A percentile compares a stretch with the other conserved stretches of the same genome.
These are phyloP conservation scores for Petrolisthes cinctipes DNA, from an alignment of 2,888 invertebrate genomes.

Conservation along the genomic window DNA sequence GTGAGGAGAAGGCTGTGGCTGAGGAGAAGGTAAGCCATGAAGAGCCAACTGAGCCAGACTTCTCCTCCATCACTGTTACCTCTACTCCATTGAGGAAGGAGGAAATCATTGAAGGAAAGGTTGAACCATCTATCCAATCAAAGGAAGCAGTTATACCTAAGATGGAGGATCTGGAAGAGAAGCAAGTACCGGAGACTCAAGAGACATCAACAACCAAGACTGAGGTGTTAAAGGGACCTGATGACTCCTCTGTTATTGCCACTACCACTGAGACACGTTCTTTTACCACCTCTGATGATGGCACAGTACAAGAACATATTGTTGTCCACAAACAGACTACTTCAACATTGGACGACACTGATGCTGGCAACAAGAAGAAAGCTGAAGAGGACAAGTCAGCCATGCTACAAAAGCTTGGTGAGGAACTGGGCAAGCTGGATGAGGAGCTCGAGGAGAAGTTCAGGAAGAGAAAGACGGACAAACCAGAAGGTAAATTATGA, in stretches of 20 bases:
- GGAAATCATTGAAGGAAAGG: constrained; percentile 32
- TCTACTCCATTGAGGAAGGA: constrained; percentile 37
- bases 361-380: constrained; percentile 25
- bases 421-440: constrained; percentile 64
- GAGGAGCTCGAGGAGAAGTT: constrained; percentile 64
- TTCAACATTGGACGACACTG: constrained; percentile 13
- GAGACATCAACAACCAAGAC: constrained; percentile 31
- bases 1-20: constrained; percentile 63
- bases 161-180: constrained; percentile 17
- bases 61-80: constrained; percentile 15
- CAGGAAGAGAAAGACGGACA: constrained; percentile 61
- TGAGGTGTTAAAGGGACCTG: constrained; percentile 33
- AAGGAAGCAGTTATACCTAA: constrained; percentile 27
- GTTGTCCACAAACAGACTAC: constrained; percentile 49
- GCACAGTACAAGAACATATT: constrained; percentile 56
- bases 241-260: constrained; percentile 31
- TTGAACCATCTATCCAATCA: constrained; percentile 28
- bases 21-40: constrained; percentile 51
- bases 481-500: constrained; percentile 63
- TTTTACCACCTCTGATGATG: constrained; percentile 51
- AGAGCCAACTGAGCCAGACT: constrained; percentile 10
- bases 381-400: constrained; percentile 58
- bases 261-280: constrained; percentile 53
- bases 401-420: constrained; percentile 63
- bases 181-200: constrained; percentile 5